A percentile compares a stretch with the other conserved stretches of the same genome.
phyloP scores from a whole-genome alignment of 2,888 invertebrate genomes.

The Scelioninae gen. 2 region DNA sequence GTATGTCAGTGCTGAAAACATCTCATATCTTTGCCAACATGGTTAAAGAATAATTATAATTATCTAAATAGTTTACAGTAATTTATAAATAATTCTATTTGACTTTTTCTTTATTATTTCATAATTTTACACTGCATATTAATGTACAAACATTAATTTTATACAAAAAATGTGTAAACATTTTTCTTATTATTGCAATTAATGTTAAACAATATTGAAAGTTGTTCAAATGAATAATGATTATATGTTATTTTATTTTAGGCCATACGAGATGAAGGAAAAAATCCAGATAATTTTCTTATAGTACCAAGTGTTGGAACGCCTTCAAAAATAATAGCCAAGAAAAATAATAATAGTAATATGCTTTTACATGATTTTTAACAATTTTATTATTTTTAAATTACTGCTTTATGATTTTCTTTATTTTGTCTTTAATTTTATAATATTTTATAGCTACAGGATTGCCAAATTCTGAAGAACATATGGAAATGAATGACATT shows the following conservation, averaged over 20 bases:
- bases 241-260: too few species aligned
- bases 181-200: too few species aligned
- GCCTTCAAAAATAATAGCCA: conserved; percentile 65
- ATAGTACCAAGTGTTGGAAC: conserved; percentile 71
- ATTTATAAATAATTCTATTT: too few species aligned
- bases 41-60: too few species aligned
- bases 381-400: conserved; percentile 8
- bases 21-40: too few species aligned
- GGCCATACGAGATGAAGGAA: conserved; percentile 82
- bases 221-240: too few species aligned
- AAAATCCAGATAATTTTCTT: conserved; percentile 83
- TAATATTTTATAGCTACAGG: conserved; percentile 51
- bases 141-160: too few species aligned
- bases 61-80: too few species aligned
- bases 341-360: conserved; percentile 67
- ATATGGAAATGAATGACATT: conserved; percentile 64
- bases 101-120: too few species aligned
- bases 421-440: background rate
- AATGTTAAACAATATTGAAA: too few species aligned
- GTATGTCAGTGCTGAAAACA: background rate
- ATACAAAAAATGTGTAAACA: too few species aligned
- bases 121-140: too few species aligned
- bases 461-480: conserved; percentile 64
- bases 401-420: conserved; percentile 13
- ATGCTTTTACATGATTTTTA: background rate